Evolutionary conservation across 2,888 invertebrate genomes (phyloP).

Genomic region (Polia nebulosa): DNA sequence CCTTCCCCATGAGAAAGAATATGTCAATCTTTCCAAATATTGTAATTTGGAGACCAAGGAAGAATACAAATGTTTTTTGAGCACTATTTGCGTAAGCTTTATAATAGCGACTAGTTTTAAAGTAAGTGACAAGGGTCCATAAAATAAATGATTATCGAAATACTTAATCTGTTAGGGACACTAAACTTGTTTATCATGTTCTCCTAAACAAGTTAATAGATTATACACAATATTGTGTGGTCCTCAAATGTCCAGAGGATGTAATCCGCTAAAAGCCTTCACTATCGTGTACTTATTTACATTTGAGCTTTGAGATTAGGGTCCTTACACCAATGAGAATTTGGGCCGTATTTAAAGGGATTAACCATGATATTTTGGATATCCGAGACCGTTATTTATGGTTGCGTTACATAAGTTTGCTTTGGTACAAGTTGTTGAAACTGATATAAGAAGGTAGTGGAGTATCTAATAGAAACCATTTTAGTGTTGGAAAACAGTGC

Average conservation of each 20-base stretch:
- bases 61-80: constrained; percentile 3
- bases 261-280: constrained; percentile 54
- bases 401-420: background rate
- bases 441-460: background rate
- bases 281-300: constrained; percentile 60
- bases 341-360: constrained; percentile 57
- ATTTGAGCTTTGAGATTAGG: constrained; percentile 54
- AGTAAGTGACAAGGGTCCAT: constrained; percentile 22
- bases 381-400: constrained; percentile 31
- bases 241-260: constrained; percentile 36
- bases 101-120: background rate
- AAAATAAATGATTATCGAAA: constrained; percentile 47
- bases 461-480: background rate
- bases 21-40: constrained; percentile 12
- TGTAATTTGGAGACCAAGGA: constrained; percentile 12
- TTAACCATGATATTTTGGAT: constrained; percentile 57
- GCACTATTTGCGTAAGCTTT: background rate
- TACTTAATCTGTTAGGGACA: constrained; percentile 33
- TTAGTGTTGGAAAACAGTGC: no score
- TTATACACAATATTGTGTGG: constrained; percentile 40
- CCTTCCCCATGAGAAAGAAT: constrained; percentile 10
- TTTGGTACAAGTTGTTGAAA: background rate
- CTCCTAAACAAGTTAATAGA: constrained; percentile 52
- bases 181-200: constrained; percentile 33
- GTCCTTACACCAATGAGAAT: constrained; percentile 23